phyloP scores from a whole-genome alignment of 2,113 vertebrate species.

The Rhabdomys dilectus region DNA sequence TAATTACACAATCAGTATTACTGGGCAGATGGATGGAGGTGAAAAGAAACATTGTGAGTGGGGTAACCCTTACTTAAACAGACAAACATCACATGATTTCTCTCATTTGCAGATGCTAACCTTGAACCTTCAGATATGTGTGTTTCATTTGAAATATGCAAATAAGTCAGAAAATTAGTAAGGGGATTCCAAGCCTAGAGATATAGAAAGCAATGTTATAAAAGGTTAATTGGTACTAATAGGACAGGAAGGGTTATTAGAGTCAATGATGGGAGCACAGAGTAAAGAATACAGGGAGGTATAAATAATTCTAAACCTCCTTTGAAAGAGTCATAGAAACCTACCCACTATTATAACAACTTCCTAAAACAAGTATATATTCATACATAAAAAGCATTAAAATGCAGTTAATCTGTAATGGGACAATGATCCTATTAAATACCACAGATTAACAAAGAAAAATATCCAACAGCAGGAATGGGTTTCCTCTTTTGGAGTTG shows the following conservation, averaged over 20 bases:
- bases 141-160: background rate
- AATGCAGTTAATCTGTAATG: background rate
- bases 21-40: background rate
- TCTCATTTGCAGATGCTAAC: background rate
- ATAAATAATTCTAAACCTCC: background rate
- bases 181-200: background rate
- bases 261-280: background rate
- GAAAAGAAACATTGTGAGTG: too few species aligned
- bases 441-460: background rate
- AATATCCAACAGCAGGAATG: background rate
- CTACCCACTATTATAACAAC: background rate
- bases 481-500: background rate
- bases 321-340: background rate
- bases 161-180: background rate
- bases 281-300: background rate
- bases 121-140: background rate
- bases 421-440: background rate
- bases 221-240: background rate
- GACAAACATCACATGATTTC: background rate
- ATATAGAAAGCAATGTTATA: background rate
- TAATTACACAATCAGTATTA: background rate
- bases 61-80: background rate
- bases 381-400: background rate
- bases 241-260: background rate
- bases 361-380: background rate